Evolutionary conservation across 2,888 invertebrate species (phyloP), one percentile per base, ranked within the genome.

Genomic region (Dryobota labecula): DNA sequence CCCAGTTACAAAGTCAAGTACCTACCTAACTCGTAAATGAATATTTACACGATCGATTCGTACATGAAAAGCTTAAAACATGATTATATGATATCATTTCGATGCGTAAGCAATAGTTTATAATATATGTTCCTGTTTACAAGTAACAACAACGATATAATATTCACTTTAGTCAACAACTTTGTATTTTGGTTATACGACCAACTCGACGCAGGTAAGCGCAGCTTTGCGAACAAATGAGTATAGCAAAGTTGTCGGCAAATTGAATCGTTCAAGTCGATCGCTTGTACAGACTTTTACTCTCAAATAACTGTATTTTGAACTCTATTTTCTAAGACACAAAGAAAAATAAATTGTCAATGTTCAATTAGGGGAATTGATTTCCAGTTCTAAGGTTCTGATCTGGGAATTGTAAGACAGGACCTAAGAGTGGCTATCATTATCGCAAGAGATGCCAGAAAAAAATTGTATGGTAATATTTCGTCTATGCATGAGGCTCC

Each of bases 21-120:
- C 20, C 15, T 60, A 38, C 13, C 18, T 20, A 9, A 24, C 24
- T 20, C 24, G 45, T 20, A 51, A 30, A 27, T 38, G 15, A 13
- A 30, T 20, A 53, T 53, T 20, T 36, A 58, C 30, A 60, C 53
- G 53, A 64, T 76, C 54, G 27, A 51, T 56, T 61, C 60, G 51
- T 47, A 62, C n/a, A 30, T 8, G 7, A 20, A 61, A 45, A 49
- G 11, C 27, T 6, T 33, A 33, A 20, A 57, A 38, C 33, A 38
- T 61, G 36, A 60, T 38, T 62, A 15, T 30, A 47, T 27, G 13
- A 53, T 73, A 64, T 41, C 3, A 60, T n/a, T 49, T 64, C 8
- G 47, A 60, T 20, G 20, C 2, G 30, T 27, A 58, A 43, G 8
- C 41, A 33, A 51, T 30, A 41, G 20, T n/a, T n/a, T n/a, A n/a